A percentile compares a stretch with the other conserved stretches of the same genome.
phyloP scores from a whole-genome alignment of 2,797 vertebrate genomes.

The Catostomus latipinnis region DNA sequence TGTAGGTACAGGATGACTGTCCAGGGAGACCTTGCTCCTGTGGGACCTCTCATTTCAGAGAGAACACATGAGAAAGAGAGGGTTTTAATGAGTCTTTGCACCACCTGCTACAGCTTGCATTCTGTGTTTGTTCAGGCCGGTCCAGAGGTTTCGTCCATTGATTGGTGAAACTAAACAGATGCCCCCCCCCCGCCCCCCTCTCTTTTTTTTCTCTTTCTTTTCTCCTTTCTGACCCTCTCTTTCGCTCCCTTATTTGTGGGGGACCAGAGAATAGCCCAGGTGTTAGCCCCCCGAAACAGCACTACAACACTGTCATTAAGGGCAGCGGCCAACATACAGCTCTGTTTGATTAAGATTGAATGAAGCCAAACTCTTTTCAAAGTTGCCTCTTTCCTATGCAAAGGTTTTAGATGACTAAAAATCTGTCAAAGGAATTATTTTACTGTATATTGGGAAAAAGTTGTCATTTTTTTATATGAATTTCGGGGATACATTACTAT shows the following conservation, averaged over 20 bases:
- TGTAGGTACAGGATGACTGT: slow-evolving; percentile 45
- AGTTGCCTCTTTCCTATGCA: not conserved
- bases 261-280: slow-evolving; percentile 39
- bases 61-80: slow-evolving; percentile 51
- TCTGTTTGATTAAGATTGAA: slow-evolving; percentile 4
- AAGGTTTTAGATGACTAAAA: not conserved
- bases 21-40: slow-evolving; percentile 35
- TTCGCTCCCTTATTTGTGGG: not conserved
- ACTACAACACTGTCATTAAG: not conserved
- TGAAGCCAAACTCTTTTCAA: slow-evolving; percentile 4
- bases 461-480: no score
- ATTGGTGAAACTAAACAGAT: slow-evolving; percentile 68
- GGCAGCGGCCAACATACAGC: slow-evolving; percentile 10
- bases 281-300: slow-evolving; percentile 46
- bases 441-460: no score
- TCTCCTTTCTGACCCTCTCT: slow-evolving; percentile 33
- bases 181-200: not conserved
- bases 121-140: slow-evolving; percentile 84
- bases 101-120: slow-evolving; percentile 83
- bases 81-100: slow-evolving; percentile 73
- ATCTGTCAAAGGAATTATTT: no score
- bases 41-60: slow-evolving; percentile 49
- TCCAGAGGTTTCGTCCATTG: slow-evolving; percentile 69
- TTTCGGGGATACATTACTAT: no score
- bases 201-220: slow-evolving; percentile 2